phyloP scores from a whole-genome alignment of 2,113 vertebrate species.

The Merops nubicus region DNA sequence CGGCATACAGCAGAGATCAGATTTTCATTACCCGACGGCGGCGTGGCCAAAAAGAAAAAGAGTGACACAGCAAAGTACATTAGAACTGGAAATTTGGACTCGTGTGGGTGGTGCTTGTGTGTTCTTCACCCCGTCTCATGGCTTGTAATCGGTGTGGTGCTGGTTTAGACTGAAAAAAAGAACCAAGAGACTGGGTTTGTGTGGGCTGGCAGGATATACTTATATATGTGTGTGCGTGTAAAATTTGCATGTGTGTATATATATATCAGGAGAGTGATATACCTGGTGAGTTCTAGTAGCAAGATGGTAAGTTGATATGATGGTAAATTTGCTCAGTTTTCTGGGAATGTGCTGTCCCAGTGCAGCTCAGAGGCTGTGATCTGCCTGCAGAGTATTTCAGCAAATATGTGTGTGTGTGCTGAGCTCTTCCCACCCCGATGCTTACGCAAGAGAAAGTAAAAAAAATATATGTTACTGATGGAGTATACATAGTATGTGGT shows the following conservation, averaged over 20 bases:
- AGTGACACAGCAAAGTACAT: neutral
- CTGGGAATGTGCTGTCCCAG: rapidly evolving
- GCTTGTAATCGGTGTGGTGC: neutral
- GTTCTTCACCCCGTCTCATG: neutral
- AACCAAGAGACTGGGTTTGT: neutral
- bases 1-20: rapidly evolving
- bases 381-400: neutral
- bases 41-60: neutral
- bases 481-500: rapidly evolving
- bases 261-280: neutral
- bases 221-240: neutral
- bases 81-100: neutral
- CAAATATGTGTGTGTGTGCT: rapidly evolving
- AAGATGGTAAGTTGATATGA: neutral
- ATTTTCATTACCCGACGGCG: neutral
- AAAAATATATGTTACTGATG: rapidly evolving
- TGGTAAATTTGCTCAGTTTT: neutral
- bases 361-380: neutral
- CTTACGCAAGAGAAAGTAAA: too few relatives aligned
- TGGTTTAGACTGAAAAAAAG: neutral
- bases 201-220: neutral
- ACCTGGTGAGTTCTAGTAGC: neutral
- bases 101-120: neutral
- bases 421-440: neutral
- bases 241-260: neutral